Conservation (phyloP, 2,888 invertebrate genomes). For the Catocala nupta region DNA sequence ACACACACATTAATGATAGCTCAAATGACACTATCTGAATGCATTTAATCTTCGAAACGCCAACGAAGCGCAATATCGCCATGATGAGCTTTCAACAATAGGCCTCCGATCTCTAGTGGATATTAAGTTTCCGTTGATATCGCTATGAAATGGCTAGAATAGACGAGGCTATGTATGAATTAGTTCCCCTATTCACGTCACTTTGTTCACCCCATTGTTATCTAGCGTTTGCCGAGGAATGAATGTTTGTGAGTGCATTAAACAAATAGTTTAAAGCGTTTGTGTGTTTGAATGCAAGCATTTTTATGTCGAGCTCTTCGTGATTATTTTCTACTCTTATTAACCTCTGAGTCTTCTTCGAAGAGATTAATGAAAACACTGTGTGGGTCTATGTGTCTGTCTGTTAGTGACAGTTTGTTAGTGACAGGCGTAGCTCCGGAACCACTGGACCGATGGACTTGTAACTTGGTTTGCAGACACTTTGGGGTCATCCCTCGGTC, state of each 20-base stretch:
- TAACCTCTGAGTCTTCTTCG: too few relatives aligned
- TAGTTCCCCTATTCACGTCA: conserved; percentile 42
- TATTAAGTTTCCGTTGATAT: conserved; percentile 78
- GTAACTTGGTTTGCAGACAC: too few relatives aligned
- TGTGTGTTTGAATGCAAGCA: too few relatives aligned
- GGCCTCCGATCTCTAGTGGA: conserved; percentile 73
- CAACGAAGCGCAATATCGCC: conserved; percentile 50
- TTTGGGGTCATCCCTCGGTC: too few relatives aligned
- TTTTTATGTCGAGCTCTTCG: too few relatives aligned
- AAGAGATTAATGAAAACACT: too few relatives aligned
- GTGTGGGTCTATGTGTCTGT: too few relatives aligned
- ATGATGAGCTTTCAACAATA: conserved; percentile 60
- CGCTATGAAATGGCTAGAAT: conserved; percentile 64
- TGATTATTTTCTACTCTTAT: too few relatives aligned
- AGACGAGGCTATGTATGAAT: conserved; percentile 47
- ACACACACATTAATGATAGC: conserved; percentile 8
- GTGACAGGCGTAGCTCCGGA: too few relatives aligned
- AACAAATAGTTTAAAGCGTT: too few relatives aligned
- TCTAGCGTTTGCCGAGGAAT: conserved; percentile 1
- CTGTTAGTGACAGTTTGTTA: too few relatives aligned
- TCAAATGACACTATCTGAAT: conserved; percentile 49
- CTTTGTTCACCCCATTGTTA: conserved; percentile 32
- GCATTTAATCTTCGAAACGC: conserved; percentile 63
- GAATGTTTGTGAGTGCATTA: neutral
- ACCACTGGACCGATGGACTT: too few relatives aligned